These are phyloP conservation scores for Eupithecia abbreviata DNA, from an alignment of 2,888 invertebrate genomes.

Conservation along the genomic window DNA sequence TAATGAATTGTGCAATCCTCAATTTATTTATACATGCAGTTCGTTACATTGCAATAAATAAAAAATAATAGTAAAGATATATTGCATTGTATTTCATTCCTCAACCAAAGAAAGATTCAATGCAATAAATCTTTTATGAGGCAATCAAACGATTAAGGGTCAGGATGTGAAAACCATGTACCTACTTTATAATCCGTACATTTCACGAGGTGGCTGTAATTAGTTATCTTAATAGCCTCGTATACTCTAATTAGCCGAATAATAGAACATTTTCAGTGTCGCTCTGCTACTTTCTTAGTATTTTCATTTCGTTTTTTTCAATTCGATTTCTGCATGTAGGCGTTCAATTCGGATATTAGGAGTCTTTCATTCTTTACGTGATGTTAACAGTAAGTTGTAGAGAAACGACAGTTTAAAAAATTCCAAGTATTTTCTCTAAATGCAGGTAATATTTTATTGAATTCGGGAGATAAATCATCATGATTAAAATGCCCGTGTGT, in stretches of 20 bases:
- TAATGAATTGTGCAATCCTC: no score
- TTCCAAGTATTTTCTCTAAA: no score
- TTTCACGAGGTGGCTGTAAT: conserved; percentile 50
- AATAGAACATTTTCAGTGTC: conserved; percentile 17
- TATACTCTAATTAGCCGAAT: conserved; percentile 41
- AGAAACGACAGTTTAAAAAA: no score
- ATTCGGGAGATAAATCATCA: no score
- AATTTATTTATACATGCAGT: no score
- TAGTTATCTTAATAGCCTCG: conserved; percentile 53
- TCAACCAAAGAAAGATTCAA: background rate
- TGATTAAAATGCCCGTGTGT: no score
- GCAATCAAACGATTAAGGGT: conserved; percentile 44
- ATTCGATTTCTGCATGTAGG: background rate
- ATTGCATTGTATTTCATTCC: background rate
- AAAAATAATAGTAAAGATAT: no score
- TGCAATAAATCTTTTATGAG: conserved; percentile 40
- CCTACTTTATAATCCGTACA: conserved; percentile 46
- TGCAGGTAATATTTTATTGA: no score
- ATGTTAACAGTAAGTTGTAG: no score
- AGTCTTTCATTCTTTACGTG: no score
- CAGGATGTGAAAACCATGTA: conserved; percentile 20
- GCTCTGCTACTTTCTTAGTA: background rate
- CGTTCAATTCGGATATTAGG: background rate
- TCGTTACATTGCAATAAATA: no score
- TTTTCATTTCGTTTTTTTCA: background rate